Evolutionary conservation across 2,888 invertebrate genomes (phyloP).

Genomic region (Leistus spinibarbis): DNA sequence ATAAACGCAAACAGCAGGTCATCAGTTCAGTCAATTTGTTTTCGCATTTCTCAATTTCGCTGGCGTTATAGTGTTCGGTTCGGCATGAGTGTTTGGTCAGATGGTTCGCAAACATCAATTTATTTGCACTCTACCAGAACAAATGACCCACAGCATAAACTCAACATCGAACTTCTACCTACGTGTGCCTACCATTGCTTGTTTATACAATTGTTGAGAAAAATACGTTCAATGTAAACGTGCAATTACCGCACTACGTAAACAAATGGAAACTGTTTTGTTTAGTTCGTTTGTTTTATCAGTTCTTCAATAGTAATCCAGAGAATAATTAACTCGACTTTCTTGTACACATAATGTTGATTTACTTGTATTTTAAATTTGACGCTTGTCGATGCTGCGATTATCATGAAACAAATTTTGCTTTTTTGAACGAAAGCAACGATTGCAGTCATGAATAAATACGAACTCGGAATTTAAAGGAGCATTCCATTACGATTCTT

Average conservation of each 20-base stretch:
- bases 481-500: too few species aligned
- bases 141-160: neutral
- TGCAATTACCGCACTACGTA: neutral
- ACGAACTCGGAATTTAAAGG: too few species aligned
- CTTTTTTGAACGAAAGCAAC: too few species aligned
- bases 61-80: neutral
- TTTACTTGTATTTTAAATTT: too few species aligned
- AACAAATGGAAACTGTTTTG: too few species aligned
- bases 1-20: constrained; percentile 21
- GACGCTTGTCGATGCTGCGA: too few species aligned
- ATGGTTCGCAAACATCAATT: neutral
- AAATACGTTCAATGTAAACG: neutral
- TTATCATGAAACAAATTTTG: too few species aligned
- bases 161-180: neutral
- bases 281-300: too few species aligned
- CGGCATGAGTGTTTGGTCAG: neutral
- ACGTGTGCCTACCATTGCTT: neutral
- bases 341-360: too few species aligned
- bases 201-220: neutral
- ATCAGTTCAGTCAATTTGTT: constrained; percentile 22
- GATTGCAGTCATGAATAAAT: too few species aligned
- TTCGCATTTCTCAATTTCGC: constrained; percentile 11
- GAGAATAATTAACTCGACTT: too few species aligned
- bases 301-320: too few species aligned
- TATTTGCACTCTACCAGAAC: neutral